Base-by-base conservation (phyloP, 2,113 vertebrate species). In the Tauraco erythrolophus region DNA sequence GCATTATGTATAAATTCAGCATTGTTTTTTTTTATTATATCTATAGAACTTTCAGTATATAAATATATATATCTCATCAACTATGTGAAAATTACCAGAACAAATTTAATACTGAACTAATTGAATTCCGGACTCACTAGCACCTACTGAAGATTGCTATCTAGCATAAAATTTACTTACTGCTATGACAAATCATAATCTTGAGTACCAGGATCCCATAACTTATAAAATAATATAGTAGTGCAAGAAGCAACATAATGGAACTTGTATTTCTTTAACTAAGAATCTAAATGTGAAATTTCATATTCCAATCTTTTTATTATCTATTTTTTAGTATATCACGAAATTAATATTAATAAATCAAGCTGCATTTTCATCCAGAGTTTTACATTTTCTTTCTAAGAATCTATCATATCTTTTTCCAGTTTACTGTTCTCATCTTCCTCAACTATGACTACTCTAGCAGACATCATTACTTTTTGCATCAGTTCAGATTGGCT, bases 391-490 rank as follows among this genome's bases (percentile, higher is more conserved):
- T 79, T 75, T 84, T 68, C 14, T 39, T 71, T 79, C 41, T 69
- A 60, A 41, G n/a, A 56, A 50, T 43, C 45, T 43, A 23, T 53
- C 92, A 58, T 83, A 94, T 94, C 19, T 71, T 51, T 71, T 85
- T 54, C 48, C 31, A 66, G 72, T 82, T 97, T 94, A 89, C 72
- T 95, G 86, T 96, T 96, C 98, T 96, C 18, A 83, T 69, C 75
- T 95, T 91, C 80, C 62, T 88, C 70, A 69, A 81, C 45, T 74
- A 79, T 88, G 48, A 58, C 66, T 84, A 35, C 4, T 43, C 76
- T 69, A 92, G 89, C 60, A 97, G 82, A 96, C 31, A 41, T 90
- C 22, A 61, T 92, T 79, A 92, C 61, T 95, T 88, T 92, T 88
- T 96, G 62, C 77, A 97, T 95, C 76, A 94, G 74, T 84, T 45